Base-by-base conservation (phyloP, 2,113 vertebrate genomes). In the Dromiciops gliroides region DNA sequence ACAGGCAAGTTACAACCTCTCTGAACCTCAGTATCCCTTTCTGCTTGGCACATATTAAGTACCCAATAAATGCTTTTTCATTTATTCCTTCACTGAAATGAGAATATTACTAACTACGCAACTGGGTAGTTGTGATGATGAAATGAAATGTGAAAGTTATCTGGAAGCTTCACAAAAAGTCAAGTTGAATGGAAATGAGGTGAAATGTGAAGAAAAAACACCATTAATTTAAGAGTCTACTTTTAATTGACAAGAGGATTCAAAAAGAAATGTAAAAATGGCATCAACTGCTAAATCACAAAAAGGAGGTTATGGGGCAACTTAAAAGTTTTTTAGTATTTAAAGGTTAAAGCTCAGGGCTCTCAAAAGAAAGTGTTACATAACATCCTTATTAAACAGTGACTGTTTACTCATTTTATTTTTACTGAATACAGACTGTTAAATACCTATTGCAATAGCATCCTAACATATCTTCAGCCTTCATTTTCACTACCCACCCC, bases 41-140 rank as follows among this genome's bases (percentile, higher is more conserved):
- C 37, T 19, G 16, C 31, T 67, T 67, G 60, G 11, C 28, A 75
- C 37, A n/a, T 8, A 56, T 7, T 26, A 26, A 16, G 16, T 1
- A 19, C 67, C n/a, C 67, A 75, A 67, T 37, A 67, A 75, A 75
- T 75, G 14, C 0, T 19, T 75, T 75, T 75, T n/a, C 16, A 75
- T 24, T 91, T 37, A 8, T 92, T 92, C 93, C 67, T 51, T 93
- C 88, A 31, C 94, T 94, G 19, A 95, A 89, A 37, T 9, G 31
- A 22, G 2, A 91, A 92, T 26, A 51, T 47, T 96, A 92, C 90
- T 8, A 91, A 49, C 49, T 95, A 26, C 92, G 48, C 53, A 48
- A 49, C 92, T 26, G 91, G 60, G 88, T 94, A 92, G 3, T 24
- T 51, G 37, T 92, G 83, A 95, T 51, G 25, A 44, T 83, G 90